These are phyloP conservation scores for Charadrius vociferus DNA, from an alignment of 2,113 vertebrate species.

Conservation along the genomic window DNA sequence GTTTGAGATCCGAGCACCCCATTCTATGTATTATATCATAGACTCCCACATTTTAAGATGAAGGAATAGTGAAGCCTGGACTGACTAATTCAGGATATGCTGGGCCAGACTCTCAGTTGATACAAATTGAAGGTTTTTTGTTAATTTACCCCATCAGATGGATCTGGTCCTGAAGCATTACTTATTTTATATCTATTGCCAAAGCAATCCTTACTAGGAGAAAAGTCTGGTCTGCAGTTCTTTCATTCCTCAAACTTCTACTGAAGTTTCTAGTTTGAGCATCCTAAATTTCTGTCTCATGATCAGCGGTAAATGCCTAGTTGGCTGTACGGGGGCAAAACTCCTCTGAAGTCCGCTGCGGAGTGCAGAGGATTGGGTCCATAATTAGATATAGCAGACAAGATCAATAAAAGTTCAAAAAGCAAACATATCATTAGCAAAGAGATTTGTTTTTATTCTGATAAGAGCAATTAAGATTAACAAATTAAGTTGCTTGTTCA, in stretches of 20 bases:
- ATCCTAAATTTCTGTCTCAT: background rate
- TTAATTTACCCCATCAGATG: background rate
- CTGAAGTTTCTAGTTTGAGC: background rate
- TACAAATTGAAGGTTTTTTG: background rate
- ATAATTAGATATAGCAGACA: background rate
- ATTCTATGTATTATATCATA: background rate
- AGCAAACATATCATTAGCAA: background rate
- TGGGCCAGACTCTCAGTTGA: background rate
- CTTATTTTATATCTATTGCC: background rate
- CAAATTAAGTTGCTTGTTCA: background rate
- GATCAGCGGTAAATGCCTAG: background rate
- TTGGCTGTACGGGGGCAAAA: background rate
- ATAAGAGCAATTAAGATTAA: slow-evolving; percentile 9
- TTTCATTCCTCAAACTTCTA: background rate
- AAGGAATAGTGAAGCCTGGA: background rate
- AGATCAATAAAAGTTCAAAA: background rate
- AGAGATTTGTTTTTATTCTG: background rate
- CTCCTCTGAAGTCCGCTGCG: background rate
- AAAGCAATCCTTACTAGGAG: background rate
- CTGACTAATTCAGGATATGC: background rate
- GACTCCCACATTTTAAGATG: background rate
- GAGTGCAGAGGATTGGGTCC: background rate
- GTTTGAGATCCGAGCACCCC: background rate
- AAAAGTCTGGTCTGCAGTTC: background rate
- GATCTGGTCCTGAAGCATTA: background rate